phyloP scores from a whole-genome alignment of 2,888 invertebrate species.

The Drosophila leonis region DNA sequence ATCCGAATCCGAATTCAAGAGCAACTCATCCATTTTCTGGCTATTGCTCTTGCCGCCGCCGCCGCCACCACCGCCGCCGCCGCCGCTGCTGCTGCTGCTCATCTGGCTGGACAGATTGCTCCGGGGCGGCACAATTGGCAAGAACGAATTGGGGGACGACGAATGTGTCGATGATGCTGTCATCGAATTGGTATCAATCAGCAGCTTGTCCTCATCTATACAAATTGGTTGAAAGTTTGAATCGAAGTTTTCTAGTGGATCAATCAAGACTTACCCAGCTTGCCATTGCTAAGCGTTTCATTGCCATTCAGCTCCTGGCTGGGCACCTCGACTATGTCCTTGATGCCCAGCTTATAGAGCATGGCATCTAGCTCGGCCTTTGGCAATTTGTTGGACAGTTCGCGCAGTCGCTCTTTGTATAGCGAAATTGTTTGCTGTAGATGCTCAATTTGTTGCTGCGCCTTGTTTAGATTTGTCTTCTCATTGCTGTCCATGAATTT shows the following conservation, averaged over 20 bases:
- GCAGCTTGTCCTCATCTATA: conserved; percentile 82
- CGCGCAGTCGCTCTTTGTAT: conserved; percentile 92
- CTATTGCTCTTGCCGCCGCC: conserved; percentile 87
- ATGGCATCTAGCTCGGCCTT: conserved; percentile 85
- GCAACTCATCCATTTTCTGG: conserved; percentile 91
- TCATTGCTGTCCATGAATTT: conserved; percentile 96
- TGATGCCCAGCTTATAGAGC: conserved; percentile 87
- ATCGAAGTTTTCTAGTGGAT: neutral
- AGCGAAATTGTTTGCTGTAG: conserved; percentile 94
- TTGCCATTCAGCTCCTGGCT: conserved; percentile 51
- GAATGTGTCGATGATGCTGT: conserved; percentile 75
- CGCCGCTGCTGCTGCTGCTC: conserved; percentile 86
- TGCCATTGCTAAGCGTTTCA: conserved; percentile 70
- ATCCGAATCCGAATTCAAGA: conserved; percentile 92
- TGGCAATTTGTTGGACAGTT: conserved; percentile 86
- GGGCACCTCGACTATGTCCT: conserved; percentile 85
- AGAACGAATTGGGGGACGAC: conserved; percentile 81
- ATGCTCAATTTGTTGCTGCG: conserved; percentile 94
- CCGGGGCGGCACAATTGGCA: conserved; percentile 85
- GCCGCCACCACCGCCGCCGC: conserved; percentile 50
- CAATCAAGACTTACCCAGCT: conserved; percentile 57
- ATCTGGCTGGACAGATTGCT: conserved; percentile 86
- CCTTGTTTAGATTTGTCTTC: conserved; percentile 94
- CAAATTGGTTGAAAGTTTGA: too few relatives aligned
- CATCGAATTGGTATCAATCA: conserved; percentile 84